Evolutionary conservation across 2,888 invertebrate genomes (phyloP).

Genomic region (Limnephilus rhombicus): DNA sequence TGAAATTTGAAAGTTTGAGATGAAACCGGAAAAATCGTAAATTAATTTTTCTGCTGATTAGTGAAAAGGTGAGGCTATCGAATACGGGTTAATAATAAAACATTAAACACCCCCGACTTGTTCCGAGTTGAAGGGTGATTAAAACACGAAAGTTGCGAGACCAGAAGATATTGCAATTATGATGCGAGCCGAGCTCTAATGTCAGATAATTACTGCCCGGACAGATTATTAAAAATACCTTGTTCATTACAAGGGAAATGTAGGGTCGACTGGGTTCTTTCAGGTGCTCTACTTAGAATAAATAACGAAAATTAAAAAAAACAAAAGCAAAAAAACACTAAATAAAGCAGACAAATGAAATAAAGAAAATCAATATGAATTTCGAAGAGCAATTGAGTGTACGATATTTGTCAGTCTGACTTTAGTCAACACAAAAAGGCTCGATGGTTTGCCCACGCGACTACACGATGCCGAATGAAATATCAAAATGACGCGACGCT

Average conservation of each 20-base stretch:
- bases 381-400: no score
- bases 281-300: neutral
- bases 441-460: no score
- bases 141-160: constrained; percentile 64
- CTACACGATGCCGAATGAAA: no score
- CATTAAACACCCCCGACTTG: neutral
- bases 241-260: constrained; percentile 56
- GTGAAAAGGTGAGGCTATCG: neutral
- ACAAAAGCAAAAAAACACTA: no score
- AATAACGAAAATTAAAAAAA: no score
- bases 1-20: neutral
- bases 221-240: constrained; percentile 66
- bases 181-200: constrained; percentile 52
- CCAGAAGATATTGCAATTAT: constrained; percentile 64
- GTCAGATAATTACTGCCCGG: constrained; percentile 61
- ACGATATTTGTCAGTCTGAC: no score
- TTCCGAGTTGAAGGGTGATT: constrained; percentile 51
- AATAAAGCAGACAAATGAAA: no score
- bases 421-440: no score
- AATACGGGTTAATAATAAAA: neutral
- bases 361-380: no score
- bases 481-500: no score
- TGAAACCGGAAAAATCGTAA: neutral
- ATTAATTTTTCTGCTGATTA: neutral
- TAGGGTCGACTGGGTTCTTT: constrained; percentile 8